Conservation (phyloP, 2,888 invertebrate species). For the Hipparchia semele region DNA sequence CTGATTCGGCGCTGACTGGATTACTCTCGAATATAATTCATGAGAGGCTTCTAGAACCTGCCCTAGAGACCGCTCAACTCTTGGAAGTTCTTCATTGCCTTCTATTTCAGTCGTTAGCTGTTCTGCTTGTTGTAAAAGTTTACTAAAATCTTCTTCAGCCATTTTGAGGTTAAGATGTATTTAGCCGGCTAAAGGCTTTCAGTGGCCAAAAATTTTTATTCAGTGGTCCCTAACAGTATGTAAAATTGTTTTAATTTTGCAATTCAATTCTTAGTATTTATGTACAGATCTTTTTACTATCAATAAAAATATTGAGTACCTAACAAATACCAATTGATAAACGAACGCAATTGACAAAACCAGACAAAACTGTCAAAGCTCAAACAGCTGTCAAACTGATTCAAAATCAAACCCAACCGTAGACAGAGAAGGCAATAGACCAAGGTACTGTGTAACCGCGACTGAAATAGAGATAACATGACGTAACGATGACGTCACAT, state of each 20-base stretch:
- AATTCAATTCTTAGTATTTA: not conserved
- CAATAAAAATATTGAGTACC: no score
- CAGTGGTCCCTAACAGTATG: not conserved
- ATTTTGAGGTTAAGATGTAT: constrained; percentile 63
- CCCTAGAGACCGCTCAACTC: constrained; percentile 94
- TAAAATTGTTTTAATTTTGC: not conserved
- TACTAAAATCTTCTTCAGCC: constrained; percentile 88
- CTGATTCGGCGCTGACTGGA: constrained; percentile 93
- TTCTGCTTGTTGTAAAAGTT: constrained; percentile 95
- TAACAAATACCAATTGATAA: no score
- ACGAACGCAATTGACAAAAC: no score
- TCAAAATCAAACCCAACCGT: no score
- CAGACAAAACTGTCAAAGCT: no score
- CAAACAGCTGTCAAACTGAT: no score
- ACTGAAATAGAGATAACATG: no score
- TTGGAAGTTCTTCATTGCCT: constrained; percentile 91
- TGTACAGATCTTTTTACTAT: no score
- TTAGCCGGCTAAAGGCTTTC: not conserved
- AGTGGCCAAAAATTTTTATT: not conserved
- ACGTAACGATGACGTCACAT: no score
- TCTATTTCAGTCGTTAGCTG: constrained; percentile 95
- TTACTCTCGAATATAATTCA: constrained; percentile 93
- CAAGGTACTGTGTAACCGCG: no score
- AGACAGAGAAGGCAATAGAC: no score
- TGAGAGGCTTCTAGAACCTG: constrained; percentile 96